These are phyloP conservation scores for Tetheella fluctuosa DNA, from an alignment of 2,888 invertebrate species.

Conservation along the genomic window DNA sequence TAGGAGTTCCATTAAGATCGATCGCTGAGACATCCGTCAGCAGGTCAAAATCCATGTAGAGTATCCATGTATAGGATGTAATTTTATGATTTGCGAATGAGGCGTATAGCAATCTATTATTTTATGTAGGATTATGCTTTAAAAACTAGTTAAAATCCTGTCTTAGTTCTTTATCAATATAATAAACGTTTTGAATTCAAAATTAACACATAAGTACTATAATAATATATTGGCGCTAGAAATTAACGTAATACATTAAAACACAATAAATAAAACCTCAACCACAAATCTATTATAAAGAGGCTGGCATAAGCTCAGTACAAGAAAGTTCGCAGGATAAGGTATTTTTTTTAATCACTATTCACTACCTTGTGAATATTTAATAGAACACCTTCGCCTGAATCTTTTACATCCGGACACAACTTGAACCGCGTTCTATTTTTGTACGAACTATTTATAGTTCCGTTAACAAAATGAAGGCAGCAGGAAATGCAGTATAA, in stretches of 20 bases:
- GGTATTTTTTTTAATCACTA: constrained; percentile 2
- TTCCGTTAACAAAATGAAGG: not conserved
- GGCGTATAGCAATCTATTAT: no score
- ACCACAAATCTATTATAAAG: not conserved
- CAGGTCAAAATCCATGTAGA: not conserved
- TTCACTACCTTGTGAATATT: constrained; percentile 2
- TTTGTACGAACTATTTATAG: not conserved
- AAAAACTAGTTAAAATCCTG: no score
- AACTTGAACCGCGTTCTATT: constrained; percentile 4
- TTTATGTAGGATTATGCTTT: no score
- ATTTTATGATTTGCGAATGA: no score
- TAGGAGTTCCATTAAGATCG: not conserved
- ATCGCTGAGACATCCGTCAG: not conserved
- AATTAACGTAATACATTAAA: no score
- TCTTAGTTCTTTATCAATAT: no score
- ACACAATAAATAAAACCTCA: no score
- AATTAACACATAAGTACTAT: no score
- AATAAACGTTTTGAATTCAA: no score
- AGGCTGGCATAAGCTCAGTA: not conserved
- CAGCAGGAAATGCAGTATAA: not conserved
- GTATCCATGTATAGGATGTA: no score
- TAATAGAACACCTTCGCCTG: constrained; percentile 5
- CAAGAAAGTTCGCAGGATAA: not conserved
- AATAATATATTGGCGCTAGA: no score
- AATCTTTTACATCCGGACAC: not conserved